These are phyloP conservation scores for Panopea generosa DNA, from an alignment of 2,888 invertebrate species.

Conservation along the genomic window DNA sequence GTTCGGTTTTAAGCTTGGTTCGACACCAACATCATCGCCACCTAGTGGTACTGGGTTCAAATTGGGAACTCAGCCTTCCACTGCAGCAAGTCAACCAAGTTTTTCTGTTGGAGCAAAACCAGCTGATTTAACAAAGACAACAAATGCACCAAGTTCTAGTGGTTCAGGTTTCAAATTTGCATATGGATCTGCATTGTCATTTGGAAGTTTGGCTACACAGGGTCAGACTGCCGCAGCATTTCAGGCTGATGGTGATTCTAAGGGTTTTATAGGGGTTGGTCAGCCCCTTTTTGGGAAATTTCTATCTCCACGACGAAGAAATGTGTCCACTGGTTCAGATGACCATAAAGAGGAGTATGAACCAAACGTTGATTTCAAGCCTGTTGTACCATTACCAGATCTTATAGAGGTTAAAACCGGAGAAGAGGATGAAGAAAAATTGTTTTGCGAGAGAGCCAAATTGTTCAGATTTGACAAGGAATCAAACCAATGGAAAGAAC, in stretches of 20 bases:
- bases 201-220: slow-evolving; percentile 50
- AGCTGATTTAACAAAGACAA: slow-evolving; percentile 19
- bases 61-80: no score
- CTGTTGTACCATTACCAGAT: slow-evolving; percentile 85
- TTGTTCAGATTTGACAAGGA: slow-evolving; percentile 87
- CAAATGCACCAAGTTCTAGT: slow-evolving; percentile 61
- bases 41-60: no score
- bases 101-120: slow-evolving; percentile 47
- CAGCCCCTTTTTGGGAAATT: slow-evolving; percentile 53
- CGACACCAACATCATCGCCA: slow-evolving; percentile 30
- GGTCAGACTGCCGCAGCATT: slow-evolving; percentile 33
- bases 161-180: no score
- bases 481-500: slow-evolving; percentile 87
- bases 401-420: slow-evolving; percentile 90
- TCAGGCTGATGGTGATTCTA: slow-evolving; percentile 34
- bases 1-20: slow-evolving; percentile 68
- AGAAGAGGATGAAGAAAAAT: slow-evolving; percentile 93
- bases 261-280: slow-evolving; percentile 48
- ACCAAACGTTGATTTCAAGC: slow-evolving; percentile 90
- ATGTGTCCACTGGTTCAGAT: slow-evolving; percentile 64
- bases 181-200: slow-evolving; percentile 41
- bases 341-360: slow-evolving; percentile 90
- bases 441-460: slow-evolving; percentile 94
- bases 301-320: slow-evolving; percentile 46
- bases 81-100: no score